phyloP scores from a whole-genome alignment of 1,140 invertebrate genomes.

The Periplaneta americana region DNA sequence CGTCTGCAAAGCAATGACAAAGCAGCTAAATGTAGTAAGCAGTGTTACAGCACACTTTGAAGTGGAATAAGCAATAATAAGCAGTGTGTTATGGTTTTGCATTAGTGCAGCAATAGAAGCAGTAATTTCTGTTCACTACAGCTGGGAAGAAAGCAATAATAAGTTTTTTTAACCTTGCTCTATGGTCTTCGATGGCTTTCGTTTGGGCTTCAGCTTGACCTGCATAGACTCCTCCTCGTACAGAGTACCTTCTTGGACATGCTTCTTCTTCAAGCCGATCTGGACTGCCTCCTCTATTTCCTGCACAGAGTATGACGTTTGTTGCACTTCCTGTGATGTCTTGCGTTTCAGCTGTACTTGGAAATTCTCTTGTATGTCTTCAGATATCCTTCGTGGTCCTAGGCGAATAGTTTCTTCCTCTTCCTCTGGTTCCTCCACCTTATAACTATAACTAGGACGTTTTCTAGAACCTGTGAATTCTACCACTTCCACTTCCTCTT shows the following conservation, averaged over 20 bases:
- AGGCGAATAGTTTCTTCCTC: conserved; percentile 52
- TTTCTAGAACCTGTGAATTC: not conserved
- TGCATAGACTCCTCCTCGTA: conserved; percentile 54
- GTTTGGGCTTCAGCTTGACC: conserved; percentile 48
- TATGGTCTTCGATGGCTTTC: conserved; percentile 47
- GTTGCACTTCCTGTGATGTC: conserved; percentile 27
- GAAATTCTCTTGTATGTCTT: conserved; percentile 40
- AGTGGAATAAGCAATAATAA: not conserved
- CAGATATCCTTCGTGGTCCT: conserved; percentile 25
- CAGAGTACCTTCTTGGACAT: conserved; percentile 34
- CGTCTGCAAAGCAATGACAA: too few relatives aligned
- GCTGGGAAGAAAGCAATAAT: not conserved
- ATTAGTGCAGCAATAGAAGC: conserved; percentile 1
- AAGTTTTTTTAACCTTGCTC: conserved; percentile 27
- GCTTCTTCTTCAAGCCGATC: conserved; percentile 41
- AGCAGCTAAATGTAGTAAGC: not conserved
- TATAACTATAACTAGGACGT: conserved; percentile 16
- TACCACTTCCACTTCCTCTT: conserved; percentile 39
- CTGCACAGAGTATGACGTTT: conserved; percentile 34
- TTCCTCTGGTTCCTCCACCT: conserved; percentile 49
- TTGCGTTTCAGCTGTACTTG: conserved; percentile 29
- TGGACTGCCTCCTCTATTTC: conserved; percentile 38
- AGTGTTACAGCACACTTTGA: not conserved
- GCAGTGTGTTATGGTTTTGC: not conserved
- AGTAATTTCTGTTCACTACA: not conserved